Conservation (phyloP, 2,888 invertebrate species). For the Axea sp. region DNA sequence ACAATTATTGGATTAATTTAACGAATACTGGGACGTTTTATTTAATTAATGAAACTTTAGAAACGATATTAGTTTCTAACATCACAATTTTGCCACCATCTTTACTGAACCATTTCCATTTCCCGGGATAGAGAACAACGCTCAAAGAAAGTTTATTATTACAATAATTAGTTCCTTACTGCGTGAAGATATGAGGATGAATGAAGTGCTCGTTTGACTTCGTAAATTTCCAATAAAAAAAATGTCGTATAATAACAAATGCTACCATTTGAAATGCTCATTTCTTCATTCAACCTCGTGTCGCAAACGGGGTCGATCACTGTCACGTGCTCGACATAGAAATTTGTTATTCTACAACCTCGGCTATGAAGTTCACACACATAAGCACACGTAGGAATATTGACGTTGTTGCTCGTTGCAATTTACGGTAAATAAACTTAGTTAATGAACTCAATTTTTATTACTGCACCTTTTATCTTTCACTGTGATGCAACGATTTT, state of each 20-base stretch:
- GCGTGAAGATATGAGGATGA: neutral
- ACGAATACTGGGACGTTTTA: no score
- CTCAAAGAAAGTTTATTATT: slow-evolving; percentile 26
- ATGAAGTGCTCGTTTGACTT: neutral
- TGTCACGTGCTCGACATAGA: slow-evolving; percentile 54
- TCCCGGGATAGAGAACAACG: no score
- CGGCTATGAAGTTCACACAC: slow-evolving; percentile 9
- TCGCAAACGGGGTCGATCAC: slow-evolving; percentile 43
- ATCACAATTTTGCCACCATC: no score
- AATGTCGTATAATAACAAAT: slow-evolving; percentile 29
- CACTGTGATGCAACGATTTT: no score
- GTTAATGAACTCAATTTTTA: slow-evolving; percentile 5
- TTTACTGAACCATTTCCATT: no score
- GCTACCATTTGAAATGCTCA: slow-evolving; percentile 27
- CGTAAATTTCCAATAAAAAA: neutral
- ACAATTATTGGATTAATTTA: no score
- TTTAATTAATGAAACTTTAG: no score
- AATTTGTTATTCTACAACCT: slow-evolving; percentile 39
- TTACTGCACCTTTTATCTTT: no score
- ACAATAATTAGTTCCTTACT: slow-evolving; percentile 4
- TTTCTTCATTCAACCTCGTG: slow-evolving; percentile 23
- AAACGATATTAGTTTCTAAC: no score
- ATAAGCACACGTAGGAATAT: slow-evolving; percentile 12
- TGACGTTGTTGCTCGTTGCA: slow-evolving; percentile 12
- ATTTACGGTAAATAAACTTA: slow-evolving; percentile 39